Conservation (phyloP, 1,140 invertebrate species). For the Bicyclus anynana region DNA sequence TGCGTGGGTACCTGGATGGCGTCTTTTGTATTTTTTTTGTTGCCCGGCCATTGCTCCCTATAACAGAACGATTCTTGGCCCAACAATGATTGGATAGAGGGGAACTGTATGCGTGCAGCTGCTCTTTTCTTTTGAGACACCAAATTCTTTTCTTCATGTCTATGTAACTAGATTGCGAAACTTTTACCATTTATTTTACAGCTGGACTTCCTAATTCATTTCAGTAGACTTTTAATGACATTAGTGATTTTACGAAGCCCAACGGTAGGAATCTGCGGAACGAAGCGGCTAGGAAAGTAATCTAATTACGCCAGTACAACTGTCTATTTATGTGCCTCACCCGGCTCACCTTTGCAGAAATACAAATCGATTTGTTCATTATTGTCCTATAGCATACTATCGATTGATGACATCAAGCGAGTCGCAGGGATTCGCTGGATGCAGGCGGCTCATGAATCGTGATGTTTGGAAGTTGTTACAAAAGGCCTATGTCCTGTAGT, state of each 20-base stretch:
- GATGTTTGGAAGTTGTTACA: too few species aligned
- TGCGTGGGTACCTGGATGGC: constrained; percentile 60
- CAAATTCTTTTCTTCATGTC: constrained; percentile 35
- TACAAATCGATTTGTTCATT: too few species aligned
- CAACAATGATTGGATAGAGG: constrained; percentile 65
- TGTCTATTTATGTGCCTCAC: neutral
- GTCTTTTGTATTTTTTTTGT: constrained; percentile 57
- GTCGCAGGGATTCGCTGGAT: too few species aligned
- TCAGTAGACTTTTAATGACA: neutral
- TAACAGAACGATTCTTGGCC: constrained; percentile 63
- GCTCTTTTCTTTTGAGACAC: constrained; percentile 59
- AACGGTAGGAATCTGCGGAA: neutral
- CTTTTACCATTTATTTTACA: neutral
- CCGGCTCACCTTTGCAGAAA: too few species aligned
- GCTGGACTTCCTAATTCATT: neutral
- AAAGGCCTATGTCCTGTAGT: too few species aligned
- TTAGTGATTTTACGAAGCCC: constrained; percentile 17
- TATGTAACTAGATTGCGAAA: constrained; percentile 26
- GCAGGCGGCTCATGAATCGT: too few species aligned
- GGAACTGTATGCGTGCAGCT: constrained; percentile 69
- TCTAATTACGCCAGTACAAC: neutral
- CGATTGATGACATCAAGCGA: too few species aligned
- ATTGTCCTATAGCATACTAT: too few species aligned
- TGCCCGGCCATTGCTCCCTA: constrained; percentile 54
- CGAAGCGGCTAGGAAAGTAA: constrained; percentile 4